phyloP scores from a whole-genome alignment of 2,113 vertebrate genomes.

The Delphinus delphis region DNA sequence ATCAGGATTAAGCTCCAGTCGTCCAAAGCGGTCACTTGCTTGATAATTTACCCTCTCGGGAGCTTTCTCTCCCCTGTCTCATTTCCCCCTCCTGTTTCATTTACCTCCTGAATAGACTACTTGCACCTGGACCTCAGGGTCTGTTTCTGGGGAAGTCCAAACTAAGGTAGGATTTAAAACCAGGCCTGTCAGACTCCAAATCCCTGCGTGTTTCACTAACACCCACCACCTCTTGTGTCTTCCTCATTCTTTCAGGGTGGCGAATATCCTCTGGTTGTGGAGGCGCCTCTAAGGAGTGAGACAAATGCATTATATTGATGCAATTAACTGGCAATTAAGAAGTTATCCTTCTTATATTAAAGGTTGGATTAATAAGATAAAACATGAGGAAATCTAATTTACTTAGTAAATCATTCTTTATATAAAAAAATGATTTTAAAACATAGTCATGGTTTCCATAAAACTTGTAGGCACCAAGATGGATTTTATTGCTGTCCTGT shows the following conservation, averaged over 20 bases:
- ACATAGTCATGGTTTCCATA: conserved; percentile 56
- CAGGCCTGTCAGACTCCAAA: neutral
- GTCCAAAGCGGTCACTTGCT: neutral
- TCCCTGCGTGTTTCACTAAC: accelerated
- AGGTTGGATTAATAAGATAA: conserved; percentile 78
- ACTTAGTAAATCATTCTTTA: conserved; percentile 79
- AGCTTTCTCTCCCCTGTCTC: neutral
- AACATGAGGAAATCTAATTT: conserved; percentile 79
- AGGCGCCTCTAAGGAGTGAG: neutral
- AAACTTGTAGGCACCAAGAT: conserved; percentile 53
- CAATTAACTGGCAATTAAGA: conserved; percentile 78
- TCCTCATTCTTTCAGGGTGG: neutral
- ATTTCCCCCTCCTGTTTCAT: neutral
- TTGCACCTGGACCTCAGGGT: neutral
- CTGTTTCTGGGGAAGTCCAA: neutral
- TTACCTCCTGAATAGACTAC: neutral
- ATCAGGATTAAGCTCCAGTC: neutral
- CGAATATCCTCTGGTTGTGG: neutral
- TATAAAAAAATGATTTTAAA: conserved; percentile 67
- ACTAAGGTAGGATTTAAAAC: neutral
- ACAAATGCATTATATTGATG: conserved; percentile 51
- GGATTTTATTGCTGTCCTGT: conserved; percentile 72
- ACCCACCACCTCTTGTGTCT: accelerated
- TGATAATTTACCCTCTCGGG: neutral
- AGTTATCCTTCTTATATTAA: conserved; percentile 70